Base-by-base conservation (phyloP, 2,113 vertebrate genomes). In the Rafetus swinhoei region DNA sequence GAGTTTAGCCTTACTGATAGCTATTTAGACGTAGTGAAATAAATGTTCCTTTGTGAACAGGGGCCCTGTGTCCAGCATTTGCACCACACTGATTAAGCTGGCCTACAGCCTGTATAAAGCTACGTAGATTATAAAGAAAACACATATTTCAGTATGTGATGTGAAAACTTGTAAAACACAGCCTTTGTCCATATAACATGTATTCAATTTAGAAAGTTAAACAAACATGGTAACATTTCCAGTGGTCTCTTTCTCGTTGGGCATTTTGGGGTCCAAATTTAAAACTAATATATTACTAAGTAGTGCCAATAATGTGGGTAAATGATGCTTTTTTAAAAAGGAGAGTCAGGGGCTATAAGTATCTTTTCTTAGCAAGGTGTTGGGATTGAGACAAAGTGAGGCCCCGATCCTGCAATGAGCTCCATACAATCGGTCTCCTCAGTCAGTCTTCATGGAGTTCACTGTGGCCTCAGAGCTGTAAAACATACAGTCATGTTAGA, bases 81-180 rank as follows among this genome's bases (percentile, higher is more conserved):
- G 95, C 95, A 97, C 91, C 97, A 97, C 93, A 93, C 89, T 96
- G 95, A 97, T 97, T 94, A 95, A 90, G 84, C 97, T 97, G 97
- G 97, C 96, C 93, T 92, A 59, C 90, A 91, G 97, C 97, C 97
- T 97, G 97, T 88, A 81, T 86, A 97, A 97, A 97, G 97, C 97
- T 92, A 92, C 86, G 93, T 76, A 93, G 94, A 96, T 97, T 97
- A 91, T 96, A 97, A 97, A 96, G 96, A 97, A 97, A 97, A 97
- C 95, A 97, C 88, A 94, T 65, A 65, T 96, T 96, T 92, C 89
- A 95, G 84, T 97, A 97, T 96, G 83, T 3, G 0, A 65, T 89
- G 90, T 96, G 95, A 95, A 97, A 90, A 88, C 89, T 92, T 97
- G 93, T 96, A 96, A 97, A 97, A 94, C 85, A 93, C 79, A 82